phyloP scores from a whole-genome alignment of 2,888 invertebrate genomes.

The Julus scandinavius region DNA sequence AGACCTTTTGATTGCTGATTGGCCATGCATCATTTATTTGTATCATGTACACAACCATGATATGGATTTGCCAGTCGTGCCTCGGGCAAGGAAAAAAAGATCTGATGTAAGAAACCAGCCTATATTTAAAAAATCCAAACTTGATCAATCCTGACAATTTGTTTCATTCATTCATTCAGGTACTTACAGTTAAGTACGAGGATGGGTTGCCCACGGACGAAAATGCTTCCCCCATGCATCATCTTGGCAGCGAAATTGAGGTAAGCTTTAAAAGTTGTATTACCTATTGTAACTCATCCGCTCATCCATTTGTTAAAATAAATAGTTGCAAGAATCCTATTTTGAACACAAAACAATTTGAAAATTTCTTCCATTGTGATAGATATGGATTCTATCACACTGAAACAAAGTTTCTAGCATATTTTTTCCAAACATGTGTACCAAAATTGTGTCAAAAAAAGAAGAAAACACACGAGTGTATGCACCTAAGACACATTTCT shows the following conservation, averaged over 20 bases:
- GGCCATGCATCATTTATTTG: constrained; percentile 3
- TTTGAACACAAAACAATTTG: too few relatives aligned
- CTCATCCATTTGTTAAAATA: too few relatives aligned
- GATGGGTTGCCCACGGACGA: neutral
- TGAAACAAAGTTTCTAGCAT: too few relatives aligned
- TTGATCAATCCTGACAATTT: neutral
- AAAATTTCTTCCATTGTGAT: too few relatives aligned
- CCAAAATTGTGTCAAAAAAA: too few relatives aligned
- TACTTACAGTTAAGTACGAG: neutral
- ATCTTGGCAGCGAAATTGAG: neutral
- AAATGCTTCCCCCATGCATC: neutral
- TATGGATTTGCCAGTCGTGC: neutral
- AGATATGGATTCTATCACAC: too few relatives aligned
- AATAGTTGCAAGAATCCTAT: too few relatives aligned
- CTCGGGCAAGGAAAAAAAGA: neutral
- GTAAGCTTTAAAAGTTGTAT: neutral
- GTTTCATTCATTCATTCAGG: neutral
- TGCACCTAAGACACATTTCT: too few relatives aligned
- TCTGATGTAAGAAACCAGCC: neutral
- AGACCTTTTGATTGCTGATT: neutral
- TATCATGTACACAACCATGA: neutral
- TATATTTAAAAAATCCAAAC: neutral
- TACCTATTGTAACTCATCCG: too few relatives aligned
- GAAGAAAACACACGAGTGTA: too few relatives aligned
- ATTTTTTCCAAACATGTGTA: too few relatives aligned